A percentile compares a stretch with the other conserved stretches of the same genome.
These are phyloP conservation scores for Meteorus sp. DNA, from an alignment of 1,140 invertebrate genomes.

Conservation along the genomic window DNA sequence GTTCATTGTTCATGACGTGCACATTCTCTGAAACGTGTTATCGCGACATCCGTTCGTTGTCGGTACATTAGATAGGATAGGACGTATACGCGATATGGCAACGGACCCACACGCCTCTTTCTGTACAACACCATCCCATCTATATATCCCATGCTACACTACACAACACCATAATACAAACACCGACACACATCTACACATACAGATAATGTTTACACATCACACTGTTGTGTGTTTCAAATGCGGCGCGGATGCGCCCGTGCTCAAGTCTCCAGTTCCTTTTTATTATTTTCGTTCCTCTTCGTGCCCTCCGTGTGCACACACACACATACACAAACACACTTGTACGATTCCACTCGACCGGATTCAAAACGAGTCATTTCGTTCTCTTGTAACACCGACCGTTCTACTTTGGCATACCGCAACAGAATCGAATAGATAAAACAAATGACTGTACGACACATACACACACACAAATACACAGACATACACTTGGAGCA, in stretches of 20 bases:
- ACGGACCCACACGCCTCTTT: slow-evolving; percentile 30
- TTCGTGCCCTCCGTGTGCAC: neutral
- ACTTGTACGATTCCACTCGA: slow-evolving; percentile 15
- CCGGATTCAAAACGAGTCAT: slow-evolving; percentile 17
- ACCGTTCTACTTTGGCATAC: slow-evolving; percentile 8
- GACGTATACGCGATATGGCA: slow-evolving; percentile 30
- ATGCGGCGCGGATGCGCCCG: slow-evolving; percentile 16
- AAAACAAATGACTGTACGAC: neutral
- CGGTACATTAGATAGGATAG: slow-evolving; percentile 40
- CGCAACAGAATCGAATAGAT: neutral
- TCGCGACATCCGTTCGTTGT: slow-evolving; percentile 45
- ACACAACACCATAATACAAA: too few relatives aligned
- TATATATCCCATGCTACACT: neutral
- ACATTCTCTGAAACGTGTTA: slow-evolving; percentile 37
- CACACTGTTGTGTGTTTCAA: slow-evolving; percentile 1
- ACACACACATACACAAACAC: neutral
- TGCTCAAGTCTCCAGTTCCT: too few relatives aligned
- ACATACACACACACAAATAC: neutral
- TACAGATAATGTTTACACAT: neutral
- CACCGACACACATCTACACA: too few relatives aligned
- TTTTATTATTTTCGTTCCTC: too few relatives aligned
- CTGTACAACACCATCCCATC: slow-evolving; percentile 17
- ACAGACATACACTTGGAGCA: neutral
- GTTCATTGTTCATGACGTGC: slow-evolving; percentile 34
- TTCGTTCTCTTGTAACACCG: neutral